phyloP scores from a whole-genome alignment of 2,113 vertebrate species.

The Sebastes schlegelii region DNA sequence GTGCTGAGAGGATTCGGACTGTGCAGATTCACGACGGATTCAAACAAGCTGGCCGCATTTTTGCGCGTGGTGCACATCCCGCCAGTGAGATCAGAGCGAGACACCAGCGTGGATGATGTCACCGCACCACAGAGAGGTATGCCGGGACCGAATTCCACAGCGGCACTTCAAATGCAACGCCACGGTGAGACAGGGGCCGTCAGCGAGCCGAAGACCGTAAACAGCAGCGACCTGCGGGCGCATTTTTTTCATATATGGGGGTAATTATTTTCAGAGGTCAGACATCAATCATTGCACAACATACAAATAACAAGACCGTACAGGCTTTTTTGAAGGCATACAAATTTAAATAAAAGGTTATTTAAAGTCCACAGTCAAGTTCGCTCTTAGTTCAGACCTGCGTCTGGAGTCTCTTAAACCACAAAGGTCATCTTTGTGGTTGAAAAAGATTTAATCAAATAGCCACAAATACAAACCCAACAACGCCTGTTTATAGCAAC shows the following conservation, averaged over 20 bases:
- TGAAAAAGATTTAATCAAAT: not conserved
- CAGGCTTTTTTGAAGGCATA: constrained; percentile 21
- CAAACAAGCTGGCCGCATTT: constrained; percentile 51
- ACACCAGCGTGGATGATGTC: constrained; percentile 58
- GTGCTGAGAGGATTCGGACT: constrained; percentile 53
- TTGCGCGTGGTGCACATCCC: not conserved
- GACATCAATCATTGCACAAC: constrained; percentile 46
- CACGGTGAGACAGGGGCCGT: constrained; percentile 32
- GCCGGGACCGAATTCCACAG: constrained; percentile 66
- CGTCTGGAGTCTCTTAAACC: not conserved
- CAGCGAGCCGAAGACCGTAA: constrained; percentile 16
- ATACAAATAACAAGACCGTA: constrained; percentile 41
- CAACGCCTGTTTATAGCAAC: not conserved
- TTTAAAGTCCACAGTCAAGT: constrained; percentile 49
- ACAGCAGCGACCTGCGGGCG: constrained; percentile 28
- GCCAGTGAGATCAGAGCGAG: constrained; percentile 26
- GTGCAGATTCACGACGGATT: constrained; percentile 41
- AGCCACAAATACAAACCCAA: not conserved
- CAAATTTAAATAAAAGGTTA: constrained; percentile 9
- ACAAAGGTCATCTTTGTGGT: not conserved
- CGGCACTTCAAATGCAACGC: constrained; percentile 63
- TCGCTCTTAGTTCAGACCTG: constrained; percentile 39
- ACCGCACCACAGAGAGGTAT: constrained; percentile 36
- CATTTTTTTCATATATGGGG: constrained; percentile 37
- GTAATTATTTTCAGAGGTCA: constrained; percentile 59